These are phyloP conservation scores for Terrapene triunguis DNA, from an alignment of 2,113 vertebrate species.

Conservation along the genomic window DNA sequence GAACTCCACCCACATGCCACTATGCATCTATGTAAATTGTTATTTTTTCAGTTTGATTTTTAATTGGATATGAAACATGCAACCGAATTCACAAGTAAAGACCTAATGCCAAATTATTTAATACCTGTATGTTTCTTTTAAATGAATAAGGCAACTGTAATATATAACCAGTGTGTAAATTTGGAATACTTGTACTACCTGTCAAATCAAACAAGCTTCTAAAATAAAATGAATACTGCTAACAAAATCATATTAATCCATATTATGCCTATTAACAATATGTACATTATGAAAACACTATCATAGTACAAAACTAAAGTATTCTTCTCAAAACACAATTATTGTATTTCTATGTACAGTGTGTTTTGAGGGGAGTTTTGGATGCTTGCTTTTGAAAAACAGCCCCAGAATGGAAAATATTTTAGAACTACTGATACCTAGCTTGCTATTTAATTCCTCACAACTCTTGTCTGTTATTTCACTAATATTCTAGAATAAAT, in stretches of 20 bases:
- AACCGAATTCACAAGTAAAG: conserved; percentile 6
- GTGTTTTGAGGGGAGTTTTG: not conserved
- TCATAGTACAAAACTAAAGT: not conserved
- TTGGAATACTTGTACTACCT: not conserved
- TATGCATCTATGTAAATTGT: conserved; percentile 44
- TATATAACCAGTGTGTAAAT: not conserved
- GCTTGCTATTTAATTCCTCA: not conserved
- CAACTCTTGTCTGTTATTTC: not conserved
- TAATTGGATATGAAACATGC: conserved; percentile 58
- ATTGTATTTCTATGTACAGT: not conserved
- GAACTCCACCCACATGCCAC: conserved; percentile 41
- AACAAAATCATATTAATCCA: not conserved
- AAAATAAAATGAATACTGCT: not conserved
- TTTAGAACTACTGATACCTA: not conserved
- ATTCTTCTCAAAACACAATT: not conserved
- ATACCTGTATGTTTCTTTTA: not conserved
- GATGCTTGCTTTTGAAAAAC: not conserved
- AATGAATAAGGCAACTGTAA: not conserved
- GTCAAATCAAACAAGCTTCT: conserved; percentile 4
- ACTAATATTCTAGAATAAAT: not conserved
- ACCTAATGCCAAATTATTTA: conserved; percentile 11
- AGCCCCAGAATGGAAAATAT: not conserved
- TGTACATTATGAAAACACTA: not conserved
- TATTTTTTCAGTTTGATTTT: conserved; percentile 65
- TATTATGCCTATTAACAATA: fast-evolving